Base-by-base conservation (phyloP, 64 coral and sea anemone genomes). In the Pocillopora verrucosa region DNA sequence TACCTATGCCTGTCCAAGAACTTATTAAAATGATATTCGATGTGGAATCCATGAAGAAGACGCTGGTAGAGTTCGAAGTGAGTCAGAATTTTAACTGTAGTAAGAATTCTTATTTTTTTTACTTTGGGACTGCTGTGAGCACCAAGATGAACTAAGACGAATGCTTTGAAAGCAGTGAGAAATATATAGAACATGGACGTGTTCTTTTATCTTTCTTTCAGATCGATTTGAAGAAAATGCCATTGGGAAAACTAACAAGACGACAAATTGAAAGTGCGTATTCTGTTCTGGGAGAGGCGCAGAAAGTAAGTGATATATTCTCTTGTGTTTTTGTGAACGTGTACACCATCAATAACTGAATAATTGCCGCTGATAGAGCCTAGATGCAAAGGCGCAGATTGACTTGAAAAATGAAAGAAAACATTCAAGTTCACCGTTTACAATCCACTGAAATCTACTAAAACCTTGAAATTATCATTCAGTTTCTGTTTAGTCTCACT, bases 181-280 rank as follows among this genome's bases (percentile, higher is more conserved):
- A 51, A 51, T 0, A 51, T 4, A 51, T 51, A 7, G 3, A 51
- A 51, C 41, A 51, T 51, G 3, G 3, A 51, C 3, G 41, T 51
- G 3, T 51, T 51, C 41, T 51, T 51, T 51, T 4, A 51, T 51
- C 60, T 77, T 37, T 80, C 81, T 0, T 15, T 60, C 65, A 99
- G 96, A 99, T 99, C 63, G 96, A 99, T 75, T 95, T 99, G 35
- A 99, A 95, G 83, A 99, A 99, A 86, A 99, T 99, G 96, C 96
- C 96, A 15, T 79, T 99, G 17, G 96, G 96, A 61, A 99, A 99
- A 61, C 85, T 99, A 75, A 93, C 93, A 19, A 89, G 80, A 51
- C 83, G 91, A 13, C 96, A 99, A 51, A 99, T 99, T 61, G 93
- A 95, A 80, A 92, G 64, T 60, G 96, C 96, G n/a, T 99, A 99